These are phyloP conservation scores for Oedothorax gibbosus DNA, from an alignment of 1,140 invertebrate genomes.

Conservation along the genomic window DNA sequence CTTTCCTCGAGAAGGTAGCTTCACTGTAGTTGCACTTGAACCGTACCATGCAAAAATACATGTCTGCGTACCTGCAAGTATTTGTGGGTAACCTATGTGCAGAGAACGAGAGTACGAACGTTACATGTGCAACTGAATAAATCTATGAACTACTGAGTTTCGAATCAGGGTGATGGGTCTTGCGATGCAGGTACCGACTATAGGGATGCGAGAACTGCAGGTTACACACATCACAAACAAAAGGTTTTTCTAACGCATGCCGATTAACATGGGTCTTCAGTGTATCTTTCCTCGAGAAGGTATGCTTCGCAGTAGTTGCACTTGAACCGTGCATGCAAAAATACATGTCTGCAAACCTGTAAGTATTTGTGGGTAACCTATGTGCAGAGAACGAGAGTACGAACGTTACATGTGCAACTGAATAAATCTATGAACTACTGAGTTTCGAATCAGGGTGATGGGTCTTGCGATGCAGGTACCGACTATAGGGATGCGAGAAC, in stretches of 20 bases:
- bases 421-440: neutral
- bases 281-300: neutral
- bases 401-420: too few species aligned
- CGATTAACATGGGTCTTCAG: neutral
- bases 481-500: slow-evolving; percentile 43
- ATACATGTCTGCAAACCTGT: neutral
- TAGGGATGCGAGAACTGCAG: too few species aligned
- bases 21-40: neutral
- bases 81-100: neutral
- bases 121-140: too few species aligned
- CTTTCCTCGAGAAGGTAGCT: neutral
- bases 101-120: too few species aligned
- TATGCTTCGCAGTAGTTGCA: neutral
- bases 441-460: neutral
- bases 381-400: too few species aligned
- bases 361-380: neutral
- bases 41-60: neutral
- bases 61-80: neutral
- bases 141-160: neutral
- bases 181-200: too few species aligned
- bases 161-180: too few species aligned
- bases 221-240: too few species aligned
- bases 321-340: neutral
- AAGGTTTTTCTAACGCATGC: too few species aligned
- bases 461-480: slow-evolving; percentile 43